Percentiles rank a stretch among this genome's conserved stretches.
These are phyloP conservation scores for Gavia stellata DNA, from an alignment of 2,113 vertebrate genomes.

Conservation along the genomic window DNA sequence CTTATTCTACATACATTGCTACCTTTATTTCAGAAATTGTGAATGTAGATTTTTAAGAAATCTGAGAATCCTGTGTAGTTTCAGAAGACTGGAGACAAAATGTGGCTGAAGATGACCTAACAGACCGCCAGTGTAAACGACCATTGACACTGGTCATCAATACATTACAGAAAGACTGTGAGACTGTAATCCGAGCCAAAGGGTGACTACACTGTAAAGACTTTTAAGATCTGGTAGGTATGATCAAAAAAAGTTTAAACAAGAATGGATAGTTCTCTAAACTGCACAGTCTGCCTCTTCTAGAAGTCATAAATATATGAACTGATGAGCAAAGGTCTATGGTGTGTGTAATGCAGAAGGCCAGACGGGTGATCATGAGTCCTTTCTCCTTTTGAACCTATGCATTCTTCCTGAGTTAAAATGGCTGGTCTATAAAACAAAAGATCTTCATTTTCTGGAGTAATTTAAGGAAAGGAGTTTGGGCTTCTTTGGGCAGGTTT, in stretches of 20 bases:
- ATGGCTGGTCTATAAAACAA: not conserved
- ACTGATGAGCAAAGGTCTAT: not conserved
- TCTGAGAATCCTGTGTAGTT: not conserved
- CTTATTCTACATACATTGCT: not conserved
- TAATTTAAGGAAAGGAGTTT: not conserved
- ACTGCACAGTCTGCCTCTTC: not conserved
- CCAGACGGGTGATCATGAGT: not conserved
- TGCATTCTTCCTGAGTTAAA: not conserved
- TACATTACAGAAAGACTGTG: not conserved
- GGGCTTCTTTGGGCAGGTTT: not conserved
- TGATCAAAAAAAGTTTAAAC: not conserved
- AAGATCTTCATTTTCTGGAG: not conserved
- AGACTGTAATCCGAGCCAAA: not conserved
- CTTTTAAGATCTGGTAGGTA: not conserved
- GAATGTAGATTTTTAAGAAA: not conserved
- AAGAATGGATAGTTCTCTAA: not conserved
- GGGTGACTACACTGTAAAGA: not conserved
- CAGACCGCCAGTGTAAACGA: not conserved
- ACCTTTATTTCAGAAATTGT: not conserved
- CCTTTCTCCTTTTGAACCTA: not conserved
- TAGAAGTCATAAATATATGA: not conserved
- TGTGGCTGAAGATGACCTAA: not conserved
- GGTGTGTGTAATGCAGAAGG: not conserved
- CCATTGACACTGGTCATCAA: fast-evolving
- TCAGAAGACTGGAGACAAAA: not conserved